These are phyloP conservation scores for Enteromius trimaculatus DNA, from an alignment of 2,797 vertebrate species.

Conservation along the genomic window DNA sequence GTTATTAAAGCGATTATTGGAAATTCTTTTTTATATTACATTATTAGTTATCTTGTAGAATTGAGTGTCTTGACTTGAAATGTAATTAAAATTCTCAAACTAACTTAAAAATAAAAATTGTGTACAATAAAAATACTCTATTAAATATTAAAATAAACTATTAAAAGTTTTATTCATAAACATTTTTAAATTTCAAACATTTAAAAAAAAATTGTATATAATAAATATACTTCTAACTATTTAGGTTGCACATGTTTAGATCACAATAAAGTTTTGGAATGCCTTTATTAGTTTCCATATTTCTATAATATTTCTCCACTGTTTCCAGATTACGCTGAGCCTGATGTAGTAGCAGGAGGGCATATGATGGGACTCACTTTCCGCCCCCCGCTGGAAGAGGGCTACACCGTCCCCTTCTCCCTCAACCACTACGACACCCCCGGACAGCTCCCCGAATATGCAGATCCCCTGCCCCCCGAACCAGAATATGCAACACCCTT, in stretches of 20 bases:
- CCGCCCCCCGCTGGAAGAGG: conserved; percentile 75
- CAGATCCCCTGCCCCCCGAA: conserved; percentile 82
- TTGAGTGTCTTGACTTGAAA: background rate
- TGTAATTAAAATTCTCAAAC: background rate
- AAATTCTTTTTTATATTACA: background rate
- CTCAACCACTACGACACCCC: conserved; percentile 82
- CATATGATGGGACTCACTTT: conserved; percentile 82
- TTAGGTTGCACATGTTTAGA: background rate
- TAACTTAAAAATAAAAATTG: background rate
- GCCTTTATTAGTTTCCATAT: background rate
- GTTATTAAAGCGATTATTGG: background rate
- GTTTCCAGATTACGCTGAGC: conserved; percentile 83
- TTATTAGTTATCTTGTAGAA: background rate
- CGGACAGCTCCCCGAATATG: conserved; percentile 79
- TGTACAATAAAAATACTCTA: background rate
- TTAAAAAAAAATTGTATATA: background rate
- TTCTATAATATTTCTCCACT: background rate
- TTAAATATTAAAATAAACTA: background rate
- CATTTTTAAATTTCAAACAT: no score
- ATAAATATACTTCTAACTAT: background rate
- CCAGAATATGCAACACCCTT: conserved; percentile 88
- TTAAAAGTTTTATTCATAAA: background rate
- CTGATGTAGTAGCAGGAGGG: conserved; percentile 68
- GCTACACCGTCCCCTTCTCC: conserved; percentile 82
- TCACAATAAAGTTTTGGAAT: background rate